Conservation (phyloP, 2,797 vertebrate species). For the Synanceia verrucosa region DNA sequence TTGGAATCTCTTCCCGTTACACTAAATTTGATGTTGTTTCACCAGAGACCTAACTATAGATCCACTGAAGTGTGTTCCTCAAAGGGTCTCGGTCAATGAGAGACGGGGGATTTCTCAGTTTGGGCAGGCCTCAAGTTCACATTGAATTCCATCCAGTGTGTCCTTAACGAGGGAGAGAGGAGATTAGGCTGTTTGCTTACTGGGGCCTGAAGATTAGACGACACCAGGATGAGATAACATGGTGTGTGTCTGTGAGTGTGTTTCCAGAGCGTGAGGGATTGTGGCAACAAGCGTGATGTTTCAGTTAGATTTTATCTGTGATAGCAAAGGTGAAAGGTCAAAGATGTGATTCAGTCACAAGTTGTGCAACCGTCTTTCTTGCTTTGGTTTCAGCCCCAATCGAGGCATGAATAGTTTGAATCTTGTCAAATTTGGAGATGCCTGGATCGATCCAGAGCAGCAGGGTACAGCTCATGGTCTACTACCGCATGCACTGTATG, state of each 20-base stretch:
- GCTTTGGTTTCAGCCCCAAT: neutral
- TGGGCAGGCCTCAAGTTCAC: constrained; percentile 49
- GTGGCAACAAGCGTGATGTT: constrained; percentile 36
- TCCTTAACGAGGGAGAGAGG: constrained; percentile 69
- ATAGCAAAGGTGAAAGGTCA: constrained; percentile 32
- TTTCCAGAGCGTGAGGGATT: constrained; percentile 23
- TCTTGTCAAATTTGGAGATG: neutral
- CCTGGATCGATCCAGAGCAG: neutral
- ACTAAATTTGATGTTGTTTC: constrained; percentile 60
- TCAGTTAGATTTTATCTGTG: constrained; percentile 38
- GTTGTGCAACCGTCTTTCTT: neutral
- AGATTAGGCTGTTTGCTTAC: constrained; percentile 70
- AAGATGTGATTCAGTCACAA: constrained; percentile 3
- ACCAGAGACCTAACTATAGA: constrained; percentile 33
- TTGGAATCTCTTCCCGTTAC: constrained; percentile 42
- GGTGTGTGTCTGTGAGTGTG: constrained; percentile 40
- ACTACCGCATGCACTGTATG: constrained; percentile 10
- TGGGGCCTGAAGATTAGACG: constrained; percentile 66
- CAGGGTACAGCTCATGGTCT: neutral
- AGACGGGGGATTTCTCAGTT: constrained; percentile 39
- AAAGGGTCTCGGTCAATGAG: constrained; percentile 32
- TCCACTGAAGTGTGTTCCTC: constrained; percentile 41
- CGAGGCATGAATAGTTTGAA: neutral
- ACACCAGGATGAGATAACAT: constrained; percentile 63
- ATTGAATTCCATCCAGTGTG: constrained; percentile 67